Conservation (phyloP, 1,140 invertebrate species). For the Metaphire vulgaris region DNA sequence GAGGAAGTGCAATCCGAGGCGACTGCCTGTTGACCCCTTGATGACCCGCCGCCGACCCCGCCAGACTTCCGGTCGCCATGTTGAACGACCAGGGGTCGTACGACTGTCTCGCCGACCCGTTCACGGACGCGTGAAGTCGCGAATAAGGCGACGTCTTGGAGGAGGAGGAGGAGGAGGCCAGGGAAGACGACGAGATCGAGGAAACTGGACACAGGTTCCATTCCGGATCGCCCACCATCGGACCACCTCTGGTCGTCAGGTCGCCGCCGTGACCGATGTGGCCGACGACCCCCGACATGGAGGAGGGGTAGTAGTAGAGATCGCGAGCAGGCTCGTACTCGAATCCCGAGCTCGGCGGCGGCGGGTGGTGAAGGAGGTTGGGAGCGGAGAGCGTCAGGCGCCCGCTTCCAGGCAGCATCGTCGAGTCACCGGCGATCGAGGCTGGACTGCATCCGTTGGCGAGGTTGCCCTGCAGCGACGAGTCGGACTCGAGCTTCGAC, state of each 20-base stretch:
- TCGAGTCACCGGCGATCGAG: no score
- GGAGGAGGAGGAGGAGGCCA: not conserved
- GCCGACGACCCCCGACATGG: not conserved
- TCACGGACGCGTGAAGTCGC: not conserved
- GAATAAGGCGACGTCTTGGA: not conserved
- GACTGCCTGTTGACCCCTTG: not conserved
- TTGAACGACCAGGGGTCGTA: not conserved
- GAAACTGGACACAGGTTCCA: not conserved
- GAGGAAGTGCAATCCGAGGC: not conserved
- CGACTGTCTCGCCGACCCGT: not conserved
- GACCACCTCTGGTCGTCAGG: not conserved
- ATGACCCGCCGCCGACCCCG: no score
- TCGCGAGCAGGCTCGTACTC: not conserved
- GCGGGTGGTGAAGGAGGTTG: not conserved
- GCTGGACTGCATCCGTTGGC: not conserved
- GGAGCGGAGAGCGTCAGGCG: not conserved
- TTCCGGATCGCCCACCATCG: not conserved
- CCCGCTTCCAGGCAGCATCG: no score
- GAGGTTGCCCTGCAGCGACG: not conserved
- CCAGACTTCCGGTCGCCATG: not conserved
- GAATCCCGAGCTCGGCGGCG: not conserved
- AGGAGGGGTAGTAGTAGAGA: not conserved
- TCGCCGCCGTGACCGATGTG: not conserved
- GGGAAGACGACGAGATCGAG: not conserved
- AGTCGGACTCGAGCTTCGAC: not conserved